phyloP scores from a whole-genome alignment of 1,140 invertebrate species.

The Leptinotarsa undecemlineata region DNA sequence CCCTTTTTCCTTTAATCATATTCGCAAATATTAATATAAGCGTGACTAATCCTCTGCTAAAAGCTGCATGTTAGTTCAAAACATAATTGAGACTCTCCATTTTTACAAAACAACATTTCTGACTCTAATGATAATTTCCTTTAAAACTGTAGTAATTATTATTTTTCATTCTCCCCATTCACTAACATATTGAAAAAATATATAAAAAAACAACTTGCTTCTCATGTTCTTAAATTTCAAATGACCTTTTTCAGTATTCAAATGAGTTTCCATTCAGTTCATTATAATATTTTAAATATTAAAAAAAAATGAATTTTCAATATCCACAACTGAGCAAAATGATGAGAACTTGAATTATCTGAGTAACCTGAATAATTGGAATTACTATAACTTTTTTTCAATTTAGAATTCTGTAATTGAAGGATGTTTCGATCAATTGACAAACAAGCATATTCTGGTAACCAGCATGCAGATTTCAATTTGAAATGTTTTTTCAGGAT shows the following conservation, averaged over 20 bases:
- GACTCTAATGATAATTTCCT: not conserved
- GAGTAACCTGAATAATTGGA: not conserved
- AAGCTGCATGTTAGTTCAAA: not conserved
- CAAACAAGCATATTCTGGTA: not conserved
- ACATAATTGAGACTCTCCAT: too few species aligned
- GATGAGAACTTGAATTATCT: not conserved
- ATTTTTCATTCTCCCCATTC: too few species aligned
- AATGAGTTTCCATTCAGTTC: not conserved
- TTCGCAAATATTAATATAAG: not conserved
- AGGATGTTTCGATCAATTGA: not conserved
- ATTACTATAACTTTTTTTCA: not conserved
- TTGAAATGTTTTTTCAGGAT: not conserved
- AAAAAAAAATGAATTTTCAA: not conserved
- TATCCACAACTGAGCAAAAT: slow-evolving; percentile 17
- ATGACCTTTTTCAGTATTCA: not conserved
- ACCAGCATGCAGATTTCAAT: not conserved
- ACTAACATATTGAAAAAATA: slow-evolving; percentile 14
- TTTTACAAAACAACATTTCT: slow-evolving; percentile 12
- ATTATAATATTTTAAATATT: slow-evolving; percentile 2
- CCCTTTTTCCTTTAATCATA: not conserved
- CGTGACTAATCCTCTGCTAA: not conserved
- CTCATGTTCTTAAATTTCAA: slow-evolving; percentile 11
- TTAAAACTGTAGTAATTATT: not conserved
- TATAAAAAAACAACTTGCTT: slow-evolving; percentile 10
- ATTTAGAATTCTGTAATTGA: slow-evolving; percentile 1